Evolutionary conservation across 2,113 vertebrate genomes (phyloP).

Genomic region (Cyprinus carpio): DNA sequence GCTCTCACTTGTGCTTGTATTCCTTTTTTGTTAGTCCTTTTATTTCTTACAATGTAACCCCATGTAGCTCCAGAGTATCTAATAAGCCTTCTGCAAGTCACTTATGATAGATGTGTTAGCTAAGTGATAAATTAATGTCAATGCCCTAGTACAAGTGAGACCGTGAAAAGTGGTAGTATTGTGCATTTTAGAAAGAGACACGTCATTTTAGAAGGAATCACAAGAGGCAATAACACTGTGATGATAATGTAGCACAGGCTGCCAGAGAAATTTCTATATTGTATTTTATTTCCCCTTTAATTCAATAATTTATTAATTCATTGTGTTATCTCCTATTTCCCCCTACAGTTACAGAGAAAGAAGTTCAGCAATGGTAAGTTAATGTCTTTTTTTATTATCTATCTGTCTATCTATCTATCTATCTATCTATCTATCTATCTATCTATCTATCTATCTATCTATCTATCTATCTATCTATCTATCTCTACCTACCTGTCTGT

Average conservation of each 20-base stretch:
- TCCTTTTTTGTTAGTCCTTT: background rate
- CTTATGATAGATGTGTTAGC: background rate
- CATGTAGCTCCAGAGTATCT: background rate
- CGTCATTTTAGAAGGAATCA: background rate
- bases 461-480: background rate
- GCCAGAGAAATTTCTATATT: background rate
- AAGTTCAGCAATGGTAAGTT: constrained; percentile 40
- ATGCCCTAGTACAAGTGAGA: background rate
- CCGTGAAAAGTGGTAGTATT: background rate
- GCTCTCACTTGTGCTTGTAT: background rate
- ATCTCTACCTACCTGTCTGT: too few species aligned
- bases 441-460: too few species aligned
- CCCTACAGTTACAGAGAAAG: constrained; percentile 39
- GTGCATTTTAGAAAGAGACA: background rate
- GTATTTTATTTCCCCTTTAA: background rate
- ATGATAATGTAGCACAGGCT: background rate
- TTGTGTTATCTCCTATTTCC: background rate
- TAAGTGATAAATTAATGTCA: background rate
- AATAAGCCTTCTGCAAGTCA: background rate
- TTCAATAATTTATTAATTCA: background rate
- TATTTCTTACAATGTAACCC: background rate
- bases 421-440: background rate
- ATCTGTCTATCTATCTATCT: background rate
- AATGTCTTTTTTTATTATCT: too few species aligned
- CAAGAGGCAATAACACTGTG: background rate